Evolutionary conservation across 2,113 vertebrate genomes (phyloP), one percentile per base, ranked within the genome.

Genomic region (Serilophus lunatus): DNA sequence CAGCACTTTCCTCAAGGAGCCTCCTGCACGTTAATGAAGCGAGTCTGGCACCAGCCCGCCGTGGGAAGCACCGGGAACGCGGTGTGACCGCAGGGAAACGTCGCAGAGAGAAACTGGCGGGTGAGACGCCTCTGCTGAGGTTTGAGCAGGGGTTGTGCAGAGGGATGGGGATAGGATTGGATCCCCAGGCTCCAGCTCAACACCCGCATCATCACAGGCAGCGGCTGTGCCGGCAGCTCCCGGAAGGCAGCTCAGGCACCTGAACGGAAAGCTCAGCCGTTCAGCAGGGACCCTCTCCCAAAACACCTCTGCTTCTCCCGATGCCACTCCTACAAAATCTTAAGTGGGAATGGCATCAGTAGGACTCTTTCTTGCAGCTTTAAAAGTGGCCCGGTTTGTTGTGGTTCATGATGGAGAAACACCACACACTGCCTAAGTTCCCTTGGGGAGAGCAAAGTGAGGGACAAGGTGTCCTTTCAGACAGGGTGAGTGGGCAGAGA

Each of bases 341-440:
- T 19, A 25, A 28, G 6, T 50, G 35, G 57, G 49, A 59, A 33
- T 6, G 7, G 26, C 19, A 61, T 28, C 22, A 33, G 18, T 16
- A 59, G 19, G 26, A 40, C 3, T 15, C n/a, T 15, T 26, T 26
- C 33, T 50, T 44, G 4, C 9, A n/a, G 2, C 8, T 23, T 64
- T 54, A 61, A 15, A 81, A 56, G 9, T 14, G 42, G 3, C 8
- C 64, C 54, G n/a, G 8, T 8, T 3, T 66, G 72, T n/a, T 76
- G 35, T 64, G 29, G 28, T 29, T 75, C 8, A 3, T 26, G 15
- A 17, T 6, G 54, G 38, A 88, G n/a, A 63, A 78, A 57, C 0
- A 0, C 22, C 22, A 19, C 47, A 9, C 1, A 0, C 9, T 49
- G 35, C 6, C 49, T 6, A 20, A 10, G 15, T 3, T 40, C 15